Conservation (phyloP, 2,797 vertebrate species). For the Amblyopsis hoosieri region DNA sequence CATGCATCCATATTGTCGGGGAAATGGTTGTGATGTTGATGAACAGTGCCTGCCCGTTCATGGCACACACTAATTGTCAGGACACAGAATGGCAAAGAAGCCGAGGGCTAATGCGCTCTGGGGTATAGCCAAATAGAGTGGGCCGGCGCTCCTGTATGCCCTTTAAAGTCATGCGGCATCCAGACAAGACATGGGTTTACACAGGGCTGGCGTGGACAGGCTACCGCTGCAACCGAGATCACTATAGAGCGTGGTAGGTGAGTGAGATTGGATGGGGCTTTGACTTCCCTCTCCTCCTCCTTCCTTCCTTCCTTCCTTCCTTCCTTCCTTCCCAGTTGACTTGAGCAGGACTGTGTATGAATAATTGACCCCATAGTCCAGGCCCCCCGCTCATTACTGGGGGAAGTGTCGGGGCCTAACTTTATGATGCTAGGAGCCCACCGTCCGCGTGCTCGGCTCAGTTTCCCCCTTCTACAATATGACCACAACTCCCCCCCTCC, state of each 20-base stretch:
- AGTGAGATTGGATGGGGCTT: constrained; percentile 60
- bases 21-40: constrained; percentile 46
- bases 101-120: constrained; percentile 37
- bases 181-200: constrained; percentile 59
- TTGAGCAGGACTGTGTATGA: constrained; percentile 68
- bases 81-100: constrained; percentile 68
- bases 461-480: constrained; percentile 60
- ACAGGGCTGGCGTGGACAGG: constrained; percentile 64
- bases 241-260: constrained; percentile 54
- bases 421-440: constrained; percentile 71
- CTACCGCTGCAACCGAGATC: constrained; percentile 61
- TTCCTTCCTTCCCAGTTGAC: constrained; percentile 72
- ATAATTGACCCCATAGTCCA: constrained; percentile 83
- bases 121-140: constrained; percentile 45
- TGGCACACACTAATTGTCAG: constrained; percentile 55
- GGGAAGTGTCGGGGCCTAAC: constrained; percentile 68
- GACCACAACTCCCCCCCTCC: constrained; percentile 67
- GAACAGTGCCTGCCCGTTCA: constrained; percentile 60
- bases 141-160: constrained; percentile 68
- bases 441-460: constrained; percentile 42
- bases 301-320: constrained; percentile 51
- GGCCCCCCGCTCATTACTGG: constrained; percentile 80
- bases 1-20: constrained; percentile 48
- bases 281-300: constrained; percentile 34
- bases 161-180: constrained; percentile 74